These are phyloP conservation scores for Forpus xanthops DNA, from an alignment of 2,797 vertebrate genomes.

Conservation along the genomic window DNA sequence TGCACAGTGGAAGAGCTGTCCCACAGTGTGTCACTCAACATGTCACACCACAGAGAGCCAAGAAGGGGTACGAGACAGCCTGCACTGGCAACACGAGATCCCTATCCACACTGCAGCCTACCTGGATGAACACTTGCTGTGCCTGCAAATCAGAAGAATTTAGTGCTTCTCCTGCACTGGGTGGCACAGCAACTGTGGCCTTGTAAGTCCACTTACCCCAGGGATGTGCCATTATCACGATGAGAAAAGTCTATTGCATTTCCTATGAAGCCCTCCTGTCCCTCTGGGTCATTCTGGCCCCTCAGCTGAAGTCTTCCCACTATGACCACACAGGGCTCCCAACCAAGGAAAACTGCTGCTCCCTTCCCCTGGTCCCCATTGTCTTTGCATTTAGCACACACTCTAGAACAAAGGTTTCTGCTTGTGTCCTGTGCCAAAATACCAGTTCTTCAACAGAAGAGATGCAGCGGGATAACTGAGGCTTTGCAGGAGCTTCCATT, in stretches of 20 bases:
- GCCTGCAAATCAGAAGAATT: neutral
- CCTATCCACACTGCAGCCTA: neutral
- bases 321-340: rapidly evolving
- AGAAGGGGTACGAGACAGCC: neutral
- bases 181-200: neutral
- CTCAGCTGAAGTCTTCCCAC: neutral
- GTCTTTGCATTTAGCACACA: neutral
- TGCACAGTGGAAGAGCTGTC: neutral
- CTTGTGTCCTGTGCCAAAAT: neutral
- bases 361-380: neutral
- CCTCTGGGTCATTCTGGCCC: neutral
- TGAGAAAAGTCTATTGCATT: neutral
- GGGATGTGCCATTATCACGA: neutral
- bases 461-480: neutral
- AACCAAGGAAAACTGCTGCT: neutral
- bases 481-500: neutral
- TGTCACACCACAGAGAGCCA: neutral
- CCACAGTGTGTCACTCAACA: rapidly evolving
- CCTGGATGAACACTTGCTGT: neutral
- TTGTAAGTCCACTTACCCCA: neutral
- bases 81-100: neutral
- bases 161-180: neutral
- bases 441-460: neutral
- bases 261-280: neutral
- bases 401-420: neutral